phyloP scores from a whole-genome alignment of 1,140 invertebrate genomes.

The Chelonus insularis region DNA sequence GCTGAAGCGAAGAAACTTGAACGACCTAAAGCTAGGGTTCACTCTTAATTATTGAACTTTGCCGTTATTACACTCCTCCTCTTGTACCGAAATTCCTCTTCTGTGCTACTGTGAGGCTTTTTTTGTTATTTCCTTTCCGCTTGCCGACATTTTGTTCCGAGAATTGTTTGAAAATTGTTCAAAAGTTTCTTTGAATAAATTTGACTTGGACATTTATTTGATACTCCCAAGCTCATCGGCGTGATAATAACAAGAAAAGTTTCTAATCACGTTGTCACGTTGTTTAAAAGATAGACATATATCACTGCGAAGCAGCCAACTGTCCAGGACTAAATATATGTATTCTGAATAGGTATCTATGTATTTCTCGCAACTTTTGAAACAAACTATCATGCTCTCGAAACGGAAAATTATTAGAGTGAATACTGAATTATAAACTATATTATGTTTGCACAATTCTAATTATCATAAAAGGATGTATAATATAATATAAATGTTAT shows the following conservation, averaged over 20 bases:
- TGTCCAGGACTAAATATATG: too few species aligned
- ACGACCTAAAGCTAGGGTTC: slow-evolving; percentile 11
- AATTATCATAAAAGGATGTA: too few species aligned
- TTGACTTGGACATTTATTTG: slow-evolving; percentile 14
- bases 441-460: too few species aligned
- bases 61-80: slow-evolving; percentile 25
- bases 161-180: neutral
- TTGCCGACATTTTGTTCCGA: neutral
- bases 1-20: slow-evolving; percentile 12
- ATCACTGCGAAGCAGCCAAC: too few species aligned
- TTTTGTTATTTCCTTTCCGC: slow-evolving; percentile 12
- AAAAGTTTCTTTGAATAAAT: slow-evolving; percentile 4
- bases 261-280: neutral
- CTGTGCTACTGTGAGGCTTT: neutral
- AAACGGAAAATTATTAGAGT: too few species aligned
- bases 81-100: neutral
- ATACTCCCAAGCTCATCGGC: neutral
- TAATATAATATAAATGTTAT: too few species aligned
- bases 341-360: too few species aligned
- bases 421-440: too few species aligned
- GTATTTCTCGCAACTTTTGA: too few species aligned
- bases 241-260: neutral
- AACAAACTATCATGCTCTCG: too few species aligned
- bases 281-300: neutral
- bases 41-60: slow-evolving; percentile 32